A percentile compares a stretch with the other conserved stretches of the same genome.
These are phyloP conservation scores for Zosterops pallidus DNA, from an alignment of 2,113 vertebrate genomes.

Conservation along the genomic window DNA sequence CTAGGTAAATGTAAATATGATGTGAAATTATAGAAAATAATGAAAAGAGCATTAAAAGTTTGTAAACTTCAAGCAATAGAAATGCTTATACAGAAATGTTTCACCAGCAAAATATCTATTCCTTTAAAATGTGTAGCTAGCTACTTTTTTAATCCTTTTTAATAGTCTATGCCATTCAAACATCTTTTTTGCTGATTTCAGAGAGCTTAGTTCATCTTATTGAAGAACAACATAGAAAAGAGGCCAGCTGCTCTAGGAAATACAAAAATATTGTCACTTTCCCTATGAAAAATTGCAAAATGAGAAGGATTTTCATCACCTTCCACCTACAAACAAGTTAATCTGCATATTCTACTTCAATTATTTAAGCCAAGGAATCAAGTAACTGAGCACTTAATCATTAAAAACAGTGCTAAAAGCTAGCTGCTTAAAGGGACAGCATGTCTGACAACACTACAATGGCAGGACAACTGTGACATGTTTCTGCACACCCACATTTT, in stretches of 20 bases:
- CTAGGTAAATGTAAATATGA: background rate
- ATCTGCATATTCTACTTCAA: background rate
- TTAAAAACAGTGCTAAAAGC: background rate
- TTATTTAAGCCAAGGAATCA: background rate
- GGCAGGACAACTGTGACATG: fast-evolving
- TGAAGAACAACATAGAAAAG: background rate
- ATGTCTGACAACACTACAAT: background rate
- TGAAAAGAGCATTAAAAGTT: background rate
- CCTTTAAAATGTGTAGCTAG: background rate
- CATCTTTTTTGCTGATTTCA: background rate
- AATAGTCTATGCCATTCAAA: background rate
- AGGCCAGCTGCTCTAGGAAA: background rate
- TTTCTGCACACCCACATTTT: background rate
- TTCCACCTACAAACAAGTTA: background rate
- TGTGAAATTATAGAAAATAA: background rate
- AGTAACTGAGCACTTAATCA: background rate
- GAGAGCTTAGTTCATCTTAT: background rate
- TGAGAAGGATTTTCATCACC: background rate
- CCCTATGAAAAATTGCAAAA: background rate
- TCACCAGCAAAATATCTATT: background rate
- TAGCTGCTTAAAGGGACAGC: background rate
- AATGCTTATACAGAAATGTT: background rate
- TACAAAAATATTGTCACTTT: background rate
- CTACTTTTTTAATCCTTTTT: background rate
- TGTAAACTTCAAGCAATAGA: background rate